Percentiles rank a stretch among this genome's conserved stretches.
Evolutionary conservation across 2,797 vertebrate species (phyloP).

Genomic region (Manis pentadactyla): DNA sequence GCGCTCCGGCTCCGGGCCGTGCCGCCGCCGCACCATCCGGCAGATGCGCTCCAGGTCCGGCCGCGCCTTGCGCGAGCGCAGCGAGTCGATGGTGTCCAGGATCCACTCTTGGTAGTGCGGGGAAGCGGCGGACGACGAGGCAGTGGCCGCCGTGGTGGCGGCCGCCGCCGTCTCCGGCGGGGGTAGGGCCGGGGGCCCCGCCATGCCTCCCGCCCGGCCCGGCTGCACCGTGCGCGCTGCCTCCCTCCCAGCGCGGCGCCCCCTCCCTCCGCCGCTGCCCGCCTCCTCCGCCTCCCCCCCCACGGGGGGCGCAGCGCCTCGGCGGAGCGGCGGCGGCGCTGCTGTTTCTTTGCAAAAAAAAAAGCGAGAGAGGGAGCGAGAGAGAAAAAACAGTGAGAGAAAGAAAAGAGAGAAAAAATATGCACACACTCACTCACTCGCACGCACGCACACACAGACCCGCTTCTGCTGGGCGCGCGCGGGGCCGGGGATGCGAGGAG

Average conservation of each 20-base stretch:
- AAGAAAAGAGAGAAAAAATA: conserved; percentile 76
- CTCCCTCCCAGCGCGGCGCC: conserved; percentile 83
- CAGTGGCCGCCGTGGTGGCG: conserved; percentile 78
- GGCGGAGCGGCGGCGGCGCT: conserved; percentile 77
- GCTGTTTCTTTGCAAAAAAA: conserved; percentile 78
- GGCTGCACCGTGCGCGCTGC: conserved; percentile 88
- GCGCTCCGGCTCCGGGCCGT: conserved; percentile 93
- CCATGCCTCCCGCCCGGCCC: conserved; percentile 87
- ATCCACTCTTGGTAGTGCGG: conserved; percentile 93
- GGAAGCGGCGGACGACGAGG: conserved; percentile 86
- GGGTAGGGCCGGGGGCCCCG: conserved; percentile 91
- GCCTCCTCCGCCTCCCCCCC: conserved; percentile 78
- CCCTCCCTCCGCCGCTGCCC: conserved; percentile 79
- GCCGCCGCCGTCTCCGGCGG: conserved; percentile 88
- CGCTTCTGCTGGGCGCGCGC: conserved; percentile 81
- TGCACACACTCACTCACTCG: conserved; percentile 78
- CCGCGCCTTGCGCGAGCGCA: conserved; percentile 94
- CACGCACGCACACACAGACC: conserved; percentile 81
- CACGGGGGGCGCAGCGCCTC: conserved; percentile 79
- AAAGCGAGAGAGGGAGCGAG: conserved; percentile 36
- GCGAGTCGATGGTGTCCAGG: conserved; percentile 94
- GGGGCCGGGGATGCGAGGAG: conserved; percentile 81
- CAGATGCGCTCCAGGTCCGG: conserved; percentile 95
- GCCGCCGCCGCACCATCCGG: conserved; percentile 94
- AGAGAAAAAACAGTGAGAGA: conserved; percentile 73